Percentiles rank a stretch among this genome's conserved stretches.
Conservation (phyloP, 2,888 invertebrate genomes). For the Sarcophaga subvicina region DNA sequence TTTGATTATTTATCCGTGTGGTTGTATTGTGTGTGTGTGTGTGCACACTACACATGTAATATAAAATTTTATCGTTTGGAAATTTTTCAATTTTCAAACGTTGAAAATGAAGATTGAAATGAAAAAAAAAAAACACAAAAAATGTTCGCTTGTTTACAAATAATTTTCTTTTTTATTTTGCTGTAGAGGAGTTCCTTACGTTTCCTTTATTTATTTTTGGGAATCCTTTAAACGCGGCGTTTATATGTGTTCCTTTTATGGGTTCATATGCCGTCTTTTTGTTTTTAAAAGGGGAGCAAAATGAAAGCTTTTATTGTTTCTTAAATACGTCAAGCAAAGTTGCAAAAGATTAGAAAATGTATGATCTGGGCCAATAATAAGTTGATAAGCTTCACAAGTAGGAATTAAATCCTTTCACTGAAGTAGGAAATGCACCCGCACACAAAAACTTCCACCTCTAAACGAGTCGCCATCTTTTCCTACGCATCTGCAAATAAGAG, state of each 20-base stretch:
- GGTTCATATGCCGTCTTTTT: slow-evolving; percentile 21
- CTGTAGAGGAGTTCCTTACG: slow-evolving; percentile 13
- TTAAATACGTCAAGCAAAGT: too few relatives aligned
- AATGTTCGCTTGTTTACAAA: not conserved
- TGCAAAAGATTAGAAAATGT: too few relatives aligned
- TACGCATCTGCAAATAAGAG: too few relatives aligned
- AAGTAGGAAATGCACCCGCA: too few relatives aligned
- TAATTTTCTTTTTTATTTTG: not conserved
- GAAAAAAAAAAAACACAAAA: not conserved
- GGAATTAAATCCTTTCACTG: too few relatives aligned
- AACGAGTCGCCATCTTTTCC: too few relatives aligned
- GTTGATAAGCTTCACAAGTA: too few relatives aligned
- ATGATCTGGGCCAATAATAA: too few relatives aligned
- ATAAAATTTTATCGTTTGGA: slow-evolving; percentile 81
- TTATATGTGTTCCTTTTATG: slow-evolving; percentile 24
- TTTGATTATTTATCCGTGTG: slow-evolving; percentile 27
- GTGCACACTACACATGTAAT: slow-evolving; percentile 65
- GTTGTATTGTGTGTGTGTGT: slow-evolving; percentile 18
- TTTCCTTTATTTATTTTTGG: slow-evolving; percentile 32
- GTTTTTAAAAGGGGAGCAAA: slow-evolving; percentile 2
- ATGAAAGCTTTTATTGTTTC: too few relatives aligned
- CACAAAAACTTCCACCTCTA: too few relatives aligned
- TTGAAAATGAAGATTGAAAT: not conserved
- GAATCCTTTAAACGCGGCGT: slow-evolving; percentile 60
- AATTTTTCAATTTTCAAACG: slow-evolving; percentile 80